Percentiles rank a stretch among this genome's conserved stretches.
These are phyloP conservation scores for Champsocephalus gunnari DNA, from an alignment of 2,797 vertebrate species.

Conservation along the genomic window DNA sequence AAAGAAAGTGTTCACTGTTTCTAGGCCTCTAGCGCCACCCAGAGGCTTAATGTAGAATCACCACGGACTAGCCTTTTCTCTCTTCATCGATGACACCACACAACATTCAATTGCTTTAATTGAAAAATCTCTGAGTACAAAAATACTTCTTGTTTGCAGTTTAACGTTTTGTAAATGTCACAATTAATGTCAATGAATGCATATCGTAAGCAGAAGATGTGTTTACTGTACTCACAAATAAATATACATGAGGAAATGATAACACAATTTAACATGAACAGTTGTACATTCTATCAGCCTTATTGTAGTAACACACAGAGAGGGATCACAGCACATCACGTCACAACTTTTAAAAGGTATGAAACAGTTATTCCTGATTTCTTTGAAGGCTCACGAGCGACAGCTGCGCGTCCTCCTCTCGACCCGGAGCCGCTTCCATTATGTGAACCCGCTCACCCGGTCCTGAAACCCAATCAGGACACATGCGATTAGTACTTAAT, in stretches of 20 bases:
- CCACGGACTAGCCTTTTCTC: background rate
- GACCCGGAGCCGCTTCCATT: constrained; percentile 66
- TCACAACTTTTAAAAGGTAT: background rate
- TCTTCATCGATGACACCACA: constrained; percentile 1
- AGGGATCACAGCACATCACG: constrained; percentile 1
- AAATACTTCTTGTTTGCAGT: constrained; percentile 55
- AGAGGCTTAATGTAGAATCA: constrained; percentile 16
- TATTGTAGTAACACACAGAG: background rate
- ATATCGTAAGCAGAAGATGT: background rate
- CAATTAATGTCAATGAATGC: constrained; percentile 51
- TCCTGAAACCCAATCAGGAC: constrained; percentile 61
- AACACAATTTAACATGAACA: constrained; percentile 29
- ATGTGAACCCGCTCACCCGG: constrained; percentile 66
- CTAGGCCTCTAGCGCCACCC: constrained; percentile 45
- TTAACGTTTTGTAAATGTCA: constrained; percentile 14
- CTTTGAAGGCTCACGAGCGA: constrained; percentile 42
- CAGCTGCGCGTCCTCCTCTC: constrained; percentile 56
- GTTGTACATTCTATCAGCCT: constrained; percentile 26
- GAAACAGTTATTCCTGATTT: background rate
- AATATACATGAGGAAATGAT: constrained; percentile 22
- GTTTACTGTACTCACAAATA: constrained; percentile 22
- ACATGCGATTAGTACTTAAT: background rate
- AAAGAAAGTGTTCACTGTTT: background rate
- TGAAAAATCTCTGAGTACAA: constrained; percentile 71
- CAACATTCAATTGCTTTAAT: constrained; percentile 65